Base-by-base conservation (phyloP, 2,113 vertebrate genomes). In the Paradisaea rubra region DNA sequence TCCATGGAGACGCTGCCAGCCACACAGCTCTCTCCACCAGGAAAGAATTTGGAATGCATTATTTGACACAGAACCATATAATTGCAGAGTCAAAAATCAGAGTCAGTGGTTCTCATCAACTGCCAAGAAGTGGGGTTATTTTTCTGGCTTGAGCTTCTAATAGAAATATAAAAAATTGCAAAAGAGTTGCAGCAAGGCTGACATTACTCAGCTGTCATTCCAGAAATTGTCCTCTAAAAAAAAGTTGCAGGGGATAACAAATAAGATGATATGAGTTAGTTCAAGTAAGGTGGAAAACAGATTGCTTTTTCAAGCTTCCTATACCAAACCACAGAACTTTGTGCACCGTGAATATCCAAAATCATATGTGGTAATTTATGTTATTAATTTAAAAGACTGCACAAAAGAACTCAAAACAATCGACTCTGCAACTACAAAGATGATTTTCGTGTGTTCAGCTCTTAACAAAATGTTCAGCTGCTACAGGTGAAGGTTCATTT, bases 121-220 rank as follows among this genome's bases (percentile, higher is more conserved):
- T 86, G 96, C 96, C 97, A 98, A 93, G 77, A 93, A 71, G 16
- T n/a, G 89, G 93, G 93, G 88, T 66, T 66, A n/a, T 74, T 94
- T 93, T 93, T 95, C 93, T 96, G 93, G 94, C 94, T 94, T 74
- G 60, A 49, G 31, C 21, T 88, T 96, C 91, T 92, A 56, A 70
- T 60, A 96, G 90, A 80, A 95, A 97, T 89, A 73, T 64, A 2
- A 74, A 92, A 93, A 96, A 96, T 93, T 52, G 93, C 59, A 95
- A 56, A 94, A 52, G 56, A 77, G 61, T 76, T 95, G 93, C 47
- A 86, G 61, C 22, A 73, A 95, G 69, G 53, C 81, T 93, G 61
- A 74, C 39, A 11, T 85, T 56, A n/a, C 42, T 41, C 59, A 91
- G 70, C 39, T 81, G 30, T 37, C 39, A 71, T 79, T 68, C 64